These are phyloP conservation scores for Drosophila falleni DNA, from an alignment of 2,888 invertebrate genomes.

Conservation along the genomic window DNA sequence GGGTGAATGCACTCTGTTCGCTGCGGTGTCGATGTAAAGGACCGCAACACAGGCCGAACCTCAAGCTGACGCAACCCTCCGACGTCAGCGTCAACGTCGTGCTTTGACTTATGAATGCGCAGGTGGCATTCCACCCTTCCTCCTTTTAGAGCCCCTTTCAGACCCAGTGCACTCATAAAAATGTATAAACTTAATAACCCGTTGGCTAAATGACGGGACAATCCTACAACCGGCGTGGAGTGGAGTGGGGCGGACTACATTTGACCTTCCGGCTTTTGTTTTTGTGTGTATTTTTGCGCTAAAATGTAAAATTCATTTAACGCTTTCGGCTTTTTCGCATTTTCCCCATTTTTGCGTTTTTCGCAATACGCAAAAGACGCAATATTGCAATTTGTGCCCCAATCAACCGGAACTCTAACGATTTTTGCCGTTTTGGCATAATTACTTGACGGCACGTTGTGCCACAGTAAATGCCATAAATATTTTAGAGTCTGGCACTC, in stretches of 20 bases:
- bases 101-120: slow-evolving; percentile 65
- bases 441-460: slow-evolving; percentile 37
- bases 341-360: slow-evolving; percentile 18
- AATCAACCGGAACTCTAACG: slow-evolving; percentile 70
- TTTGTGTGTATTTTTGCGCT: slow-evolving; percentile 36
- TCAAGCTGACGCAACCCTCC: slow-evolving; percentile 32
- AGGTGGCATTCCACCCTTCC: slow-evolving; percentile 2
- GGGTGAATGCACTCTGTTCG: slow-evolving; percentile 74
- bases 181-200: slow-evolving; percentile 59
- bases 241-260: slow-evolving; percentile 2
- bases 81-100: slow-evolving; percentile 28
- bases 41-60: slow-evolving; percentile 36
- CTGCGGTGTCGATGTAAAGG: slow-evolving; percentile 59
- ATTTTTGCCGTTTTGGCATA: slow-evolving; percentile 41
- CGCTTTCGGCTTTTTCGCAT: slow-evolving; percentile 19
- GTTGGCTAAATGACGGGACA: slow-evolving; percentile 32
- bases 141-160: background rate
- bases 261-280: slow-evolving; percentile 61
- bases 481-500: slow-evolving; percentile 45
- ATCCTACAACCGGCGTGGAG: background rate
- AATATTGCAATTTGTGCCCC: slow-evolving; percentile 30
- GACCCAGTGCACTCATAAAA: slow-evolving; percentile 50
- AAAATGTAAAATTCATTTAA: slow-evolving; percentile 59
- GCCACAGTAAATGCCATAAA: slow-evolving; percentile 48
- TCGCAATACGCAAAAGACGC: slow-evolving; percentile 41